Evolutionary conservation across 2,888 invertebrate genomes (phyloP).

Genomic region (Aphidius colemani): DNA sequence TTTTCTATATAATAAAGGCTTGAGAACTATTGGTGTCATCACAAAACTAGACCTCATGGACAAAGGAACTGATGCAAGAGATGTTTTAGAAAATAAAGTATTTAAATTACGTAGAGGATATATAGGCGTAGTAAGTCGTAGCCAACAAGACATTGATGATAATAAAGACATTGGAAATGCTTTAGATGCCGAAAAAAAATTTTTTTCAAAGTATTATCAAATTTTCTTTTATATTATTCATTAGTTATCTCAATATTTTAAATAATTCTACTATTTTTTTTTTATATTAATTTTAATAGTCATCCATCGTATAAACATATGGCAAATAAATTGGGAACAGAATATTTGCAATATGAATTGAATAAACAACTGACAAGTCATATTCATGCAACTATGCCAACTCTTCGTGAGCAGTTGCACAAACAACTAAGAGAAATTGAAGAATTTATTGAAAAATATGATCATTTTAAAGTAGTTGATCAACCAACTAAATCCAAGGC

Average conservation of each 20-base stretch:
- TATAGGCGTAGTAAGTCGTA: conserved; percentile 98
- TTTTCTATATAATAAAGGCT: conserved; percentile 64
- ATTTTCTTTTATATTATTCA: too few species aligned
- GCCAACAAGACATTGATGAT: conserved; percentile 98
- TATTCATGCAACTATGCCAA: conserved; percentile 95
- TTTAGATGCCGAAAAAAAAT: conserved; percentile 93
- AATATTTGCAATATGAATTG: conserved; percentile 92
- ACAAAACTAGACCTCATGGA: conserved; percentile 99
- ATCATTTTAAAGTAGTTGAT: conserved; percentile 97
- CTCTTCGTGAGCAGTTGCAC: conserved; percentile 93
- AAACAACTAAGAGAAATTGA: conserved; percentile 93
- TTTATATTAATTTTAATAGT: conserved; percentile 61
- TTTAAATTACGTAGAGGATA: conserved; percentile 93
- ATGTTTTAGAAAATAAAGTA: conserved; percentile 95
- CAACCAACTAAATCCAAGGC: conserved; percentile 99
- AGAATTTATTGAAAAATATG: conserved; percentile 99
- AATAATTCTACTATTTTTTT: neutral
- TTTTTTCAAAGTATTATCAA: conserved; percentile 66
- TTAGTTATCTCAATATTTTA: too few species aligned
- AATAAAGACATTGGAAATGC: conserved; percentile 96
- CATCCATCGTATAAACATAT: conserved; percentile 97
- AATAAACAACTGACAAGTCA: conserved; percentile 99
- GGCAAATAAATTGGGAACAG: conserved; percentile 97
- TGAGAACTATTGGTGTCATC: conserved; percentile 98
- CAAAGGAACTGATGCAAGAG: conserved; percentile 98